A percentile compares a stretch with the other conserved stretches of the same genome.
Evolutionary conservation across 2,888 invertebrate genomes (phyloP).

Genomic region (Euplexia lucipara): DNA sequence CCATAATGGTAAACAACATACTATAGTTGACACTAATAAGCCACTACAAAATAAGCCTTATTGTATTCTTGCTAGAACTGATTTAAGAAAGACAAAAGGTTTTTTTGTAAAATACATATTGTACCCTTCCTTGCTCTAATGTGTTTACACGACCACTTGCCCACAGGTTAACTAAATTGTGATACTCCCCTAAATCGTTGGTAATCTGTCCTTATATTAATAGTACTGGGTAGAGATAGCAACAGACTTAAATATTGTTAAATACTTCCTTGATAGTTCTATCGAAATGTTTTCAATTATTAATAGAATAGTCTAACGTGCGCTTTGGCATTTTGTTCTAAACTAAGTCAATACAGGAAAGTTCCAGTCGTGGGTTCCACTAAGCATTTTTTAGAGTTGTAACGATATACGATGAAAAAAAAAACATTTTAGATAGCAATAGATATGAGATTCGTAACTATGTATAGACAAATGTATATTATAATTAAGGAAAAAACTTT

Average conservation of each 20-base stretch:
- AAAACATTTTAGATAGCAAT: slow-evolving; percentile 72
- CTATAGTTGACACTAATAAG: not conserved
- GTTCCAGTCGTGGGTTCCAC: slow-evolving; percentile 69
- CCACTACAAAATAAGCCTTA: slow-evolving; percentile 23
- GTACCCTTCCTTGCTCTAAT: slow-evolving; percentile 19
- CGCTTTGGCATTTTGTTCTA: slow-evolving; percentile 44
- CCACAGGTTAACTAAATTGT: slow-evolving; percentile 53
- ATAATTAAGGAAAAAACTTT: slow-evolving; percentile 68
- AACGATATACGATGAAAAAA: slow-evolving; percentile 69
- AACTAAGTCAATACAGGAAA: slow-evolving; percentile 65
- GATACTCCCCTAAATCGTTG: slow-evolving; percentile 54
- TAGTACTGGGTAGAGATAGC: slow-evolving; percentile 33
- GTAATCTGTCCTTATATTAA: slow-evolving; percentile 46
- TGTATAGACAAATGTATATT: slow-evolving; percentile 82
- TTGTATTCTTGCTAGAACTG: slow-evolving; percentile 20
- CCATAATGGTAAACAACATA: not conserved
- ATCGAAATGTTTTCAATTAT: slow-evolving; percentile 57
- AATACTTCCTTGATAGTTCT: slow-evolving; percentile 53
- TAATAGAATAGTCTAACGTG: slow-evolving; percentile 54
- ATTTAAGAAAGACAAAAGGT: slow-evolving; percentile 21
- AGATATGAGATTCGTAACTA: slow-evolving; percentile 72
- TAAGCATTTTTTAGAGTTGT: slow-evolving; percentile 73
- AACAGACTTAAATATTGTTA: slow-evolving; percentile 57
- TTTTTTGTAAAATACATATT: slow-evolving; percentile 6
- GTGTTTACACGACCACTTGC: slow-evolving; percentile 22